Base-by-base conservation (phyloP, 2,888 invertebrate genomes). In the Phortica magna region DNA sequence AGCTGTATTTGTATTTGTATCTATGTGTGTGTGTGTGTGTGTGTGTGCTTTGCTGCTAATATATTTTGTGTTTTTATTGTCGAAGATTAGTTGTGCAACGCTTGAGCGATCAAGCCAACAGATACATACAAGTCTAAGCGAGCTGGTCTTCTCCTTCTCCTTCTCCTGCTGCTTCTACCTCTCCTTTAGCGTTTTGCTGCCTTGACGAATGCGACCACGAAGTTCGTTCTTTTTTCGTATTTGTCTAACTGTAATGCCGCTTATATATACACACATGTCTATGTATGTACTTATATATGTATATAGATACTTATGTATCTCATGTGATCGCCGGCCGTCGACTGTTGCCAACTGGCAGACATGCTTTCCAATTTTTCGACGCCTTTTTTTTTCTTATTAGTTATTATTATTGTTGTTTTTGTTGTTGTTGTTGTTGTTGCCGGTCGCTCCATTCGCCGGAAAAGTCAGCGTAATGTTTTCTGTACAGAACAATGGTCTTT, bases 81-180 rank as follows among this genome's bases (percentile, higher is more conserved):
- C 19, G 22, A 48, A 48, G 61, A 22, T 61, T 61, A 12, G 43
- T 19, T 68, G n/a, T 43, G 43, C 19, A 43, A 68, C 48, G 68
- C 68, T 68, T 68, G 68, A 68, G 68, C 68, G 68, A 43, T 19
- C 68, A 68, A 68, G 68, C 68, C 31, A 68, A 41, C 19, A 68
- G 48, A 68, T 68, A 61, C 55, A 55, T 55, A 55, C 59, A 17
- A 59, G 7, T 19, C 19, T 17, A 1, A 59, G 9, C 3, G 0
- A 17, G 17, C 19, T 6, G 19, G 22, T 7, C 61, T 61, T 61
- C 61, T 17, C n/a, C n/a, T n/a, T n/a, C n/a, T n/a, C n/a, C n/a
- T n/a, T n/a, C n/a, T n/a, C n/a, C n/a, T n/a, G n/a, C n/a, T n/a
- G n/a, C n/a, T n/a, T n/a, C n/a, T n/a, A n/a, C n/a, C n/a, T 55